Percentiles rank a stretch among this genome's conserved stretches.
Evolutionary conservation across 2,113 vertebrate genomes (phyloP).

Genomic region (Lanius collurio): DNA sequence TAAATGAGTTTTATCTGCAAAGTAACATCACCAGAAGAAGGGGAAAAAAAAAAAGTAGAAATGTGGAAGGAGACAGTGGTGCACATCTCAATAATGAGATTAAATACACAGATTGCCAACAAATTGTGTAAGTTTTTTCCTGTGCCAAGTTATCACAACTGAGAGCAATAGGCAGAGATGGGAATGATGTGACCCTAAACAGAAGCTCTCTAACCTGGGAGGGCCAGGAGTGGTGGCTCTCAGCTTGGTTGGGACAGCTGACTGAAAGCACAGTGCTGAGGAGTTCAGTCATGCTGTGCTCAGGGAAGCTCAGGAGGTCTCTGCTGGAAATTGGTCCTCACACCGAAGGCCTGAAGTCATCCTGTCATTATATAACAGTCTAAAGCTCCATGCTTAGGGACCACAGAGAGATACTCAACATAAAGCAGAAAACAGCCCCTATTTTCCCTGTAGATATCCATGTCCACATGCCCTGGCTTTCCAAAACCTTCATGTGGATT

Average conservation of each 20-base stretch:
- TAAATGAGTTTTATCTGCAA: not conserved
- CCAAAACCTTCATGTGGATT: accelerated
- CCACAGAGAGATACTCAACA: not conserved
- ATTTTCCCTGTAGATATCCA: not conserved
- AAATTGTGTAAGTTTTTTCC: not conserved
- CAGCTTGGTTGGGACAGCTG: not conserved
- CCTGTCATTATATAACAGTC: not conserved
- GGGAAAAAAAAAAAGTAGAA: not conserved
- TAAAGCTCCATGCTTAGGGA: not conserved
- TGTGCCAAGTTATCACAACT: not conserved
- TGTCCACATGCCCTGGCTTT: not conserved
- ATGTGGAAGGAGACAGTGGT: not conserved
- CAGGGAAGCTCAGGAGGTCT: too few relatives aligned
- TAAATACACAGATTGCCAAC: not conserved
- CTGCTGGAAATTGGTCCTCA: not conserved
- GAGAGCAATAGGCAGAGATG: not conserved
- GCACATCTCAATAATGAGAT: not conserved
- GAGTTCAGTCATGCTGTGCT: not conserved
- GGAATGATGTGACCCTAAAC: not conserved
- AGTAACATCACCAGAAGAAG: not conserved
- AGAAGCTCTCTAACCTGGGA: not conserved
- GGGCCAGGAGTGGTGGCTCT: not conserved
- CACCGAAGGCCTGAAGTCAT: not conserved
- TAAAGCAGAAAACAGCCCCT: not conserved
- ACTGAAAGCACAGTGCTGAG: not conserved